Percentiles rank a stretch among this genome's conserved stretches.
These are phyloP conservation scores for Oxyteleia sp. DNA, from an alignment of 2,888 invertebrate genomes.

Conservation along the genomic window DNA sequence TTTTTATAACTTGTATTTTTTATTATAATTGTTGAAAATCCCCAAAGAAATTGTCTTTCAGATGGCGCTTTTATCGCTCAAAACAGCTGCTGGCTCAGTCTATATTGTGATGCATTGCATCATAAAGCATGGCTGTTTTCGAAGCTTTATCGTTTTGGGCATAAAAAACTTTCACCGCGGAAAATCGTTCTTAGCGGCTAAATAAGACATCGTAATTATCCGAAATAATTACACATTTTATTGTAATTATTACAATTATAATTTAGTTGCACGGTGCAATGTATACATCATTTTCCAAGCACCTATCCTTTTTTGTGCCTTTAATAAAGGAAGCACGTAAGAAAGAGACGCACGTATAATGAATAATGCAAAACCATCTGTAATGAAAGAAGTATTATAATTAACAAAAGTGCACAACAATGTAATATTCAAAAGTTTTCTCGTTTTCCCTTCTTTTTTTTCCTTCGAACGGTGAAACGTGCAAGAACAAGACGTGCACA, in stretches of 20 bases:
- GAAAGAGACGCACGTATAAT: slow-evolving; percentile 4
- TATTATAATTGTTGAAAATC: too few relatives aligned
- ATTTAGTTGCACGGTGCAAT: slow-evolving; percentile 16
- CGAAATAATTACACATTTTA: slow-evolving; percentile 41
- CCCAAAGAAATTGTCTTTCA: too few relatives aligned
- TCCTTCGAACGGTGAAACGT: too few relatives aligned
- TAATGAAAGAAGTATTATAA: slow-evolving; percentile 59
- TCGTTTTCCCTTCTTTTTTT: too few relatives aligned
- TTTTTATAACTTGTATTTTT: too few relatives aligned
- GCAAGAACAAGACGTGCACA: too few relatives aligned
- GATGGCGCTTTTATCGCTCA: too few relatives aligned
- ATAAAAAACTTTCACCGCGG: slow-evolving; percentile 66
- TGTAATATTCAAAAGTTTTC: slow-evolving; percentile 52
- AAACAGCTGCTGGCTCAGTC: too few relatives aligned
- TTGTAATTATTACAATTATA: slow-evolving; percentile 55
- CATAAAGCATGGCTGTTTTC: slow-evolving; percentile 9
- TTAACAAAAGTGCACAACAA: slow-evolving; percentile 48
- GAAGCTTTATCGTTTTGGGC: slow-evolving; percentile 11
- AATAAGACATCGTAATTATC: slow-evolving; percentile 58
- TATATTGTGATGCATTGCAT: too few relatives aligned
- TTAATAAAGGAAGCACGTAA: background rate
- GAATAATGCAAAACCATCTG: slow-evolving; percentile 46
- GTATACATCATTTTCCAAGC: slow-evolving; percentile 35
- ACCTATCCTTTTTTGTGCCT: background rate
- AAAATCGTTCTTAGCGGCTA: slow-evolving; percentile 41